Evolutionary conservation across 2,888 invertebrate species (phyloP).

Genomic region (Limnephilus rhombicus): DNA sequence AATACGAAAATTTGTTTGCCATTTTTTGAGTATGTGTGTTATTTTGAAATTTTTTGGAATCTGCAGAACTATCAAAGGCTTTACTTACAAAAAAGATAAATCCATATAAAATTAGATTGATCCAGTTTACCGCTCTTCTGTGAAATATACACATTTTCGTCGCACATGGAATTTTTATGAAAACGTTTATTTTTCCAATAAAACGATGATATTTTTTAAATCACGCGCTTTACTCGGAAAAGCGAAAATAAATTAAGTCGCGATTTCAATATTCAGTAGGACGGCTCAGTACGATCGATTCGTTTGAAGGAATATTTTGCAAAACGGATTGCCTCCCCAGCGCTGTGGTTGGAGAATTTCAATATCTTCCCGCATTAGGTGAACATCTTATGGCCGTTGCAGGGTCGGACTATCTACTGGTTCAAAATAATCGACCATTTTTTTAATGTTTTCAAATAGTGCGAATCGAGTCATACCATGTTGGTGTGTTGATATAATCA

Average conservation of each 20-base stretch:
- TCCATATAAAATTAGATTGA: neutral
- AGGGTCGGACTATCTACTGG: neutral
- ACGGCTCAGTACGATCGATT: constrained; percentile 27
- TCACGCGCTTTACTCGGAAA: neutral
- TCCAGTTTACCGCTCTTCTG: neutral
- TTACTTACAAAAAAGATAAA: neutral
- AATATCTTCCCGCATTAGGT: constrained; percentile 25
- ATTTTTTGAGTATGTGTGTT: neutral
- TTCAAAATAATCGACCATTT: too few species aligned
- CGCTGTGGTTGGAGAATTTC: constrained; percentile 23
- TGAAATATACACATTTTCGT: neutral
- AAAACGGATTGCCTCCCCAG: constrained; percentile 19
- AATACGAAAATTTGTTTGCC: neutral
- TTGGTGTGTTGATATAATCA: too few species aligned
- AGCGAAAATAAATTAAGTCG: neutral
- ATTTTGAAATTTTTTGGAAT: neutral
- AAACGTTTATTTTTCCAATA: neutral
- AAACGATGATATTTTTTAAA: constrained; percentile 1
- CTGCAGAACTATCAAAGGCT: neutral
- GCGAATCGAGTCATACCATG: too few species aligned
- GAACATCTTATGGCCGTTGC: neutral
- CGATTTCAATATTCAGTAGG: constrained; percentile 15
- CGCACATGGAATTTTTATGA: neutral
- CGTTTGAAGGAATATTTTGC: constrained; percentile 33
- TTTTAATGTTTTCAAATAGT: too few species aligned